Evolutionary conservation across 1,140 invertebrate species (phyloP).

Genomic region (Calephelis virginiensis): DNA sequence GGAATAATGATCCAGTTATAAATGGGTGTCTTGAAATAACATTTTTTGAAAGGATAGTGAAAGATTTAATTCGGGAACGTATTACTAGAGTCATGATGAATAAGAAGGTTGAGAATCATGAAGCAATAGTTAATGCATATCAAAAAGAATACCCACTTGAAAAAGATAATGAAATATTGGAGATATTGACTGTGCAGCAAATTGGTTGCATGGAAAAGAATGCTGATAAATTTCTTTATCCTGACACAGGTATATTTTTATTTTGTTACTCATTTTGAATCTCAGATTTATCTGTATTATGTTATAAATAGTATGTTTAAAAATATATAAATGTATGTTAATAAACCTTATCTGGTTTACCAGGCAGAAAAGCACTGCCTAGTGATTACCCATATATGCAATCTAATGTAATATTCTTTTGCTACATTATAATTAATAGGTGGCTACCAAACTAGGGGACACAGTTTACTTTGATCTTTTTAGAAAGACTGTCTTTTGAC

Average conservation of each 20-base stretch:
- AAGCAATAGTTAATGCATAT: background rate
- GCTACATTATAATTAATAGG: too few relatives aligned
- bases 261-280: too few relatives aligned
- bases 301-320: too few relatives aligned
- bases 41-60: slow-evolving; percentile 9
- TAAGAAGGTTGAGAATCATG: slow-evolving; percentile 3
- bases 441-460: too few relatives aligned
- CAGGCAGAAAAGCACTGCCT: too few relatives aligned
- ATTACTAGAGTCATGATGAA: slow-evolving; percentile 1
- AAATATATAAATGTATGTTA: too few relatives aligned
- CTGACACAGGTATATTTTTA: background rate
- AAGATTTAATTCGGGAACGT: background rate
- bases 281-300: too few relatives aligned
- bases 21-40: slow-evolving; percentile 8
- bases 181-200: background rate
- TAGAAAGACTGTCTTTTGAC: too few relatives aligned
- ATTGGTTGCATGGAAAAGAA: slow-evolving; percentile 3
- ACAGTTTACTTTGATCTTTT: too few relatives aligned
- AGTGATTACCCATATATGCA: too few relatives aligned
- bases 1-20: slow-evolving; percentile 3
- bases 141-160: background rate
- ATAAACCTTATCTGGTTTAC: too few relatives aligned
- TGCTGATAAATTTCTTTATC: background rate
- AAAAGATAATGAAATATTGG: background rate
- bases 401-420: too few relatives aligned